A percentile compares a stretch with the other conserved stretches of the same genome.
phyloP scores from a whole-genome alignment of 2,113 vertebrate species.

The Oxygymnocypris stewartii region DNA sequence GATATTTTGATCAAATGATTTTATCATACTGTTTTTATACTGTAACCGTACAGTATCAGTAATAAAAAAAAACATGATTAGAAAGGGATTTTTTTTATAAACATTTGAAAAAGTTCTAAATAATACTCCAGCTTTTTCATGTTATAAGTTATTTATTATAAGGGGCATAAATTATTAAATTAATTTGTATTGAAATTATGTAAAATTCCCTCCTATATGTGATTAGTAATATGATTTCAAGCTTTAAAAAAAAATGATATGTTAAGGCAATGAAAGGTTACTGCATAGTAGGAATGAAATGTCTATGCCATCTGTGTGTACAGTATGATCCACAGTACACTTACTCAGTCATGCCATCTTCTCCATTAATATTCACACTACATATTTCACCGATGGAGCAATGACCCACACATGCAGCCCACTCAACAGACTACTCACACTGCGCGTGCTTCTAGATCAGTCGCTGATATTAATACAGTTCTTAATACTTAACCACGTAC shows the following conservation, averaged over 20 bases:
- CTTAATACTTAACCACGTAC: not conserved
- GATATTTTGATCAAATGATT: not conserved
- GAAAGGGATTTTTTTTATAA: too few species aligned
- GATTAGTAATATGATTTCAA: not conserved
- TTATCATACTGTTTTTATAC: not conserved
- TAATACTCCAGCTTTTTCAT: not conserved
- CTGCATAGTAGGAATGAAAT: conserved; percentile 24
- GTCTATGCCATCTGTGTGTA: conserved; percentile 20
- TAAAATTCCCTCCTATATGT: not conserved
- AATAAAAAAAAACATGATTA: not conserved
- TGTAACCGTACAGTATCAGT: not conserved
- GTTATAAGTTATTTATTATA: not conserved
- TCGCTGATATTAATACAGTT: conserved; percentile 16
- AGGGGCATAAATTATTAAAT: not conserved
- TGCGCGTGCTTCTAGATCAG: not conserved
- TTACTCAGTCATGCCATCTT: conserved; percentile 10
- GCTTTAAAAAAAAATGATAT: not conserved
- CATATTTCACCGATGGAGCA: not conserved
- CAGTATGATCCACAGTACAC: conserved; percentile 23
- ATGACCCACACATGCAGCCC: conserved; percentile 20
- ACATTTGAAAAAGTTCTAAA: not conserved
- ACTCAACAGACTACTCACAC: conserved; percentile 28
- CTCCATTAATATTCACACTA: conserved; percentile 22
- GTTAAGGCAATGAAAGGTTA: not conserved
- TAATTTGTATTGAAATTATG: too few species aligned